A percentile compares a stretch with the other conserved stretches of the same genome.
Conservation (phyloP, 2,797 vertebrate species). For the Siniperca obscura region DNA sequence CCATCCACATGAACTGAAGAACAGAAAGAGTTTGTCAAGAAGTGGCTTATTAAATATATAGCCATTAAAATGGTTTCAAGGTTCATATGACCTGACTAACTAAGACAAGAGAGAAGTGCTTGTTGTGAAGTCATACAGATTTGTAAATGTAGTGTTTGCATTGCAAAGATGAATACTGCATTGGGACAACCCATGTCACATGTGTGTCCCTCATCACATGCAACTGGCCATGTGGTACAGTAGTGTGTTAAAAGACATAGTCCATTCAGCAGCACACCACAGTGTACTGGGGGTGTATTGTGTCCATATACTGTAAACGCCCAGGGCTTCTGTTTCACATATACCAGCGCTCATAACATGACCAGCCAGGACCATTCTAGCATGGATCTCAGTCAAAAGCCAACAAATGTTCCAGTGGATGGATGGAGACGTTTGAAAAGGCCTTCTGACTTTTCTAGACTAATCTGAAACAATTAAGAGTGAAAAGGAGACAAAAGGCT, state of each 20-base stretch:
- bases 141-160: constrained; percentile 13
- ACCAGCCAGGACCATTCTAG: constrained; percentile 68
- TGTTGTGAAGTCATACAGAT: background rate
- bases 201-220: constrained; percentile 31
- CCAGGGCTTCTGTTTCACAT: constrained; percentile 38
- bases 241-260: constrained; percentile 35
- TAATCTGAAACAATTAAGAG: constrained; percentile 56
- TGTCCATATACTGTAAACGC: constrained; percentile 39
- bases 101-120: background rate
- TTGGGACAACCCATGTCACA: constrained; percentile 15
- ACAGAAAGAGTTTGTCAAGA: background rate
- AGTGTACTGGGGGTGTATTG: constrained; percentile 4
- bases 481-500: constrained; percentile 49
- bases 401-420: constrained; percentile 49
- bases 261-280: constrained; percentile 21
- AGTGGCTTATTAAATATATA: background rate
- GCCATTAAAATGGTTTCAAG: background rate
- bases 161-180: constrained; percentile 10
- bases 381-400: constrained; percentile 51
- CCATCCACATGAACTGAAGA: background rate
- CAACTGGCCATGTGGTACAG: constrained; percentile 18
- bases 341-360: constrained; percentile 26
- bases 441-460: constrained; percentile 73
- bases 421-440: constrained; percentile 64
- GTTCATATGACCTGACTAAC: background rate